Percentiles rank a stretch among this genome's conserved stretches.
Conservation (phyloP, 2,888 invertebrate genomes). For the Epinotia nisella region DNA sequence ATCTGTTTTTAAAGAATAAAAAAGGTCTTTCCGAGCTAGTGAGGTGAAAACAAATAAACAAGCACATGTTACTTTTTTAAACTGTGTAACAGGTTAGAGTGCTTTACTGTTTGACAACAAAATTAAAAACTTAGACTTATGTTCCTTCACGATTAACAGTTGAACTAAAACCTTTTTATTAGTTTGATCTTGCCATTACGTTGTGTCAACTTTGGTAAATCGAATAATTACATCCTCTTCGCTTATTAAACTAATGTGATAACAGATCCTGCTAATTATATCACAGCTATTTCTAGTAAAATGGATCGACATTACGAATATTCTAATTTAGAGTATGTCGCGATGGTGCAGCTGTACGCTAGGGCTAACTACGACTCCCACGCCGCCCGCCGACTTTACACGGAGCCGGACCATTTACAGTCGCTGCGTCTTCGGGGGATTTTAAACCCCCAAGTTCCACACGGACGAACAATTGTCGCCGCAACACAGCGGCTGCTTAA, state of each 20-base stretch:
- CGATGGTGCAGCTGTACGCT: slow-evolving; percentile 4
- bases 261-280: background rate
- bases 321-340: background rate
- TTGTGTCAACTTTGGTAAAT: slow-evolving; percentile 2
- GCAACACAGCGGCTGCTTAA: background rate
- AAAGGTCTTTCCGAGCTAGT: too few species aligned
- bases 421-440: slow-evolving; percentile 18
- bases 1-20: too few species aligned
- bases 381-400: slow-evolving; percentile 1
- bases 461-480: slow-evolving; percentile 20
- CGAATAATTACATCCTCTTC: slow-evolving; percentile 8
- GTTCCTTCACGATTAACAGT: background rate
- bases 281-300: background rate
- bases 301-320: slow-evolving; percentile 1
- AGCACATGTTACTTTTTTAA: too few species aligned
- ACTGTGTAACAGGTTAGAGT: too few species aligned
- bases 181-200: slow-evolving; percentile 5
- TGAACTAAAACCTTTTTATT: too few species aligned
- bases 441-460: slow-evolving; percentile 22
- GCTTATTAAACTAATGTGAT: background rate
- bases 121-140: too few species aligned
- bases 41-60: too few species aligned
- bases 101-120: too few species aligned
- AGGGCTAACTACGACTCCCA: background rate
- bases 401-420: background rate